These are phyloP conservation scores for Dicyrtoma fusca DNA, from an alignment of 2,888 invertebrate genomes.

Conservation along the genomic window DNA sequence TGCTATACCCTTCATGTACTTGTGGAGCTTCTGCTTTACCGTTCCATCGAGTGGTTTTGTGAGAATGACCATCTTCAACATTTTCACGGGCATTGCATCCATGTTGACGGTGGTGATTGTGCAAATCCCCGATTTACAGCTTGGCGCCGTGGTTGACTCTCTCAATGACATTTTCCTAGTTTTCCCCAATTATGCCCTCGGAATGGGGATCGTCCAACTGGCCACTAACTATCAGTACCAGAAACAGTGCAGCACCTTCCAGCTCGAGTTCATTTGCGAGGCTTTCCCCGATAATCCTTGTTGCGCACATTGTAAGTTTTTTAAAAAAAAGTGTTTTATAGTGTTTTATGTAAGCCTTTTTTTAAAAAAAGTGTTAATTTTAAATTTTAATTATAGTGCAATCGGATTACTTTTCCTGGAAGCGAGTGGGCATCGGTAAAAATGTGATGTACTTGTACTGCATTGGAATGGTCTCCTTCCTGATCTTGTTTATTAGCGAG, in stretches of 20 bases:
- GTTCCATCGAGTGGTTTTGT: conserved; percentile 78
- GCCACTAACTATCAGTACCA: conserved; percentile 50
- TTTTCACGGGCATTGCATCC: conserved; percentile 73
- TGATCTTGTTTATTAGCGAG: conserved; percentile 44
- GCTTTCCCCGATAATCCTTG: conserved; percentile 50
- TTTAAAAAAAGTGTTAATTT: background rate
- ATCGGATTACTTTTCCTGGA: conserved; percentile 52
- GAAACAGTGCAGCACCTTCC: conserved; percentile 47
- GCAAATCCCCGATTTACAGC: conserved; percentile 65
- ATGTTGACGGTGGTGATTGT: conserved; percentile 73
- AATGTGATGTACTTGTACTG: conserved; percentile 49
- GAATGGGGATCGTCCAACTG: conserved; percentile 57
- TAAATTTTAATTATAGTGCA: conserved; percentile 39
- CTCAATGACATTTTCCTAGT: conserved; percentile 71
- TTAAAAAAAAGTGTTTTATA: background rate
- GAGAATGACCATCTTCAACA: conserved; percentile 71
- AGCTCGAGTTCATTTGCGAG: conserved; percentile 52
- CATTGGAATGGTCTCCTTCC: conserved; percentile 41
- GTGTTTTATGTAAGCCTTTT: background rate
- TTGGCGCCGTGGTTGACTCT: conserved; percentile 65
- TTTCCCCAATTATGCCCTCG: conserved; percentile 72
- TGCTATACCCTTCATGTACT: conserved; percentile 73
- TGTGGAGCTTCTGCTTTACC: conserved; percentile 66
- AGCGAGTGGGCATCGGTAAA: conserved; percentile 50
- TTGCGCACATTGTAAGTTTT: conserved; percentile 49